Conservation (phyloP, 2,888 invertebrate genomes). For the Cheiracanthium punctorium region DNA sequence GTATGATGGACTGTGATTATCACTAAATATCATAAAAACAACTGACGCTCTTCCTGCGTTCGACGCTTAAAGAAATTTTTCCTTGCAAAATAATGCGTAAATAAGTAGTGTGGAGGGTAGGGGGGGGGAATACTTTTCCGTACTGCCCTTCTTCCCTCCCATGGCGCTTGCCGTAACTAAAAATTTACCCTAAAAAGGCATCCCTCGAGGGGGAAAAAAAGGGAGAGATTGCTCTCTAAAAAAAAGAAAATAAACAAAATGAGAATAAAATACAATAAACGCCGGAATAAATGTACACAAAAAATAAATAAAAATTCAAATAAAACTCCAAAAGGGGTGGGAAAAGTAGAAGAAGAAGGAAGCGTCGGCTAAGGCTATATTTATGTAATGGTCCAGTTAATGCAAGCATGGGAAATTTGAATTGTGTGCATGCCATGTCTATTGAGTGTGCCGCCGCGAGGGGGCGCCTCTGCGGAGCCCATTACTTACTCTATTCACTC, state of each 20-base stretch:
- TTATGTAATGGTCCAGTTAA: conserved; percentile 69
- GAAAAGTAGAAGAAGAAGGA: conserved; percentile 19
- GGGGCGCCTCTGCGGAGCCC: conserved; percentile 50
- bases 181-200: conserved; percentile 57
- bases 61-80: neutral
- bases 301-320: conserved; percentile 60
- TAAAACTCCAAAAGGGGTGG: conserved; percentile 48
- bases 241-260: conserved; percentile 39
- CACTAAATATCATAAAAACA: conserved; percentile 50
- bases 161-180: conserved; percentile 37
- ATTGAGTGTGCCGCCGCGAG: conserved; percentile 51
- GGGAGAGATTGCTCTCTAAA: conserved; percentile 61
- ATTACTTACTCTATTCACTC: conserved; percentile 67
- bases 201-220: conserved; percentile 38
- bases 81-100: conserved; percentile 20
- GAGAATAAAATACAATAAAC: conserved; percentile 48
- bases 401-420: conserved; percentile 70
- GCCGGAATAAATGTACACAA: conserved; percentile 35
- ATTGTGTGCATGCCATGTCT: conserved; percentile 70
- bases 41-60: neutral
- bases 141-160: neutral
- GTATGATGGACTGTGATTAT: conserved; percentile 62
- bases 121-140: neutral
- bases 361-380: conserved; percentile 63
- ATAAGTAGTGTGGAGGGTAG: neutral